Conservation (phyloP, 2,797 vertebrate genomes). For the Pteronotus mesoamericanus region DNA sequence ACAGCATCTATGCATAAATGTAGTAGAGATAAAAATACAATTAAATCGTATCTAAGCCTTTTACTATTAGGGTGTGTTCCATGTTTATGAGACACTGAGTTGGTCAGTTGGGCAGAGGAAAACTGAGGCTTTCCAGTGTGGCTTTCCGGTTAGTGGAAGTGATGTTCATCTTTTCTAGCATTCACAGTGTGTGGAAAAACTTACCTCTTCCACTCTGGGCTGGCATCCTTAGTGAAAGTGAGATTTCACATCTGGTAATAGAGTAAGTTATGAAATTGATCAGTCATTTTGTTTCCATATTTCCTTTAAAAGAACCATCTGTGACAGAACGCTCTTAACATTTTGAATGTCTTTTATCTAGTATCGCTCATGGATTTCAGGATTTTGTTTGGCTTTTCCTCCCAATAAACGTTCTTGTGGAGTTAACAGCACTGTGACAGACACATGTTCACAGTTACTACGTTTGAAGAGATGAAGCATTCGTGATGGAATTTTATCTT, state of each 20-base stretch:
- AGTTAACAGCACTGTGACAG: background rate
- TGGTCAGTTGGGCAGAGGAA: background rate
- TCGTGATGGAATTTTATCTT: background rate
- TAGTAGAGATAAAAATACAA: background rate
- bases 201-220: background rate
- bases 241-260: background rate
- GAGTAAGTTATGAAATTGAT: background rate
- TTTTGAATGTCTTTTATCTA: background rate
- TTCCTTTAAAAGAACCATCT: slow-evolving; percentile 33
- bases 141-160: background rate
- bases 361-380: background rate
- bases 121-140: background rate
- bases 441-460: background rate
- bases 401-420: background rate
- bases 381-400: background rate
- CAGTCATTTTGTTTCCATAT: background rate
- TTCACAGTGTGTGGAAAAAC: background rate
- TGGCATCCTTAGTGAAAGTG: background rate
- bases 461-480: background rate
- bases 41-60: background rate
- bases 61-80: background rate
- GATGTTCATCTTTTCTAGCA: background rate
- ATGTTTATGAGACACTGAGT: background rate
- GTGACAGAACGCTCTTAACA: background rate
- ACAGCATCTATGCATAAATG: background rate